Evolutionary conservation across 1,140 invertebrate species (phyloP).

Genomic region (Bombus confusus): DNA sequence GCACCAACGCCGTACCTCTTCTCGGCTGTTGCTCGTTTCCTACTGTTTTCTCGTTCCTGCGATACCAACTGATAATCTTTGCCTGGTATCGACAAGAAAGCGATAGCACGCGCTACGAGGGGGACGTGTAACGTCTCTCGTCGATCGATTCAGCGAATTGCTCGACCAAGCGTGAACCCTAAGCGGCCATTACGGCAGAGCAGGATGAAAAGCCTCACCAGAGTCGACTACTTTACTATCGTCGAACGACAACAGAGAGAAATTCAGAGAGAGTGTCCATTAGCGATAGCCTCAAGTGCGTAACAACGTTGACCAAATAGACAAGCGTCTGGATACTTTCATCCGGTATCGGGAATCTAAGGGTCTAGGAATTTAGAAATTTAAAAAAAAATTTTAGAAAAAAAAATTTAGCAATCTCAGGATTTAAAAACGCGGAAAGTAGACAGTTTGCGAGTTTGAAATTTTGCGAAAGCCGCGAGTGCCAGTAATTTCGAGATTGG

Average conservation of each 20-base stretch:
- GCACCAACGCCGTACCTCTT: neutral
- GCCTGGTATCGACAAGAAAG: slow-evolving; percentile 55
- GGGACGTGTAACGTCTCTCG: slow-evolving; percentile 23
- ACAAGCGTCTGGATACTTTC: neutral
- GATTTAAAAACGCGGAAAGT: no score
- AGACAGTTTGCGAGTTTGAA: no score
- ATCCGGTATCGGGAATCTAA: neutral
- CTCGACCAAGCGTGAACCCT: slow-evolving; percentile 54
- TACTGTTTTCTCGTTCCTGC: slow-evolving; percentile 20
- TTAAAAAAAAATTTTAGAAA: no score
- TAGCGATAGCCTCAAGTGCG: neutral
- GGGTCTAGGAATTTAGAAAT: neutral
- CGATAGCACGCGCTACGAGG: slow-evolving; percentile 50
- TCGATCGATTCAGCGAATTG: slow-evolving; percentile 61
- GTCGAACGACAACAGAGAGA: slow-evolving; percentile 32
- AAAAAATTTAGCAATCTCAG: neutral
- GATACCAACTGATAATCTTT: slow-evolving; percentile 22
- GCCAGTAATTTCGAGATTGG: no score
- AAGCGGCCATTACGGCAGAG: slow-evolving; percentile 22
- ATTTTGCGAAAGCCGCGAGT: no score
- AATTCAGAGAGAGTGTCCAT: neutral
- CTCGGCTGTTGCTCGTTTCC: slow-evolving; percentile 14
- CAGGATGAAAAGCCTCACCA: slow-evolving; percentile 37
- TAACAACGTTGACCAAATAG: neutral
- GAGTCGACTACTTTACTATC: slow-evolving; percentile 37